phyloP scores from a whole-genome alignment of 1,140 invertebrate species.

The Saccostrea cuccullata region DNA sequence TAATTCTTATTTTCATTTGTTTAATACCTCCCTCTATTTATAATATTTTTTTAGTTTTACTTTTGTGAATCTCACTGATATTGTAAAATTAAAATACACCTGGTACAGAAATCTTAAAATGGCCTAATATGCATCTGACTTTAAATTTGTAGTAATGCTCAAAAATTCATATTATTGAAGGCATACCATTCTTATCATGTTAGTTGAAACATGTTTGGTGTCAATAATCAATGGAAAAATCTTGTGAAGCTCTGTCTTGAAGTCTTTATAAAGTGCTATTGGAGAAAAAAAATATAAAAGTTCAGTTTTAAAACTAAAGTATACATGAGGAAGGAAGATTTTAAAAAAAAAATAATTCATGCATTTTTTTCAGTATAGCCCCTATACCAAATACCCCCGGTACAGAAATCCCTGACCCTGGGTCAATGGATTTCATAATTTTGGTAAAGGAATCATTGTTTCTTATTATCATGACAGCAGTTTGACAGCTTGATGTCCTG shows the following conservation, averaged over 20 bases:
- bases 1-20: too few relatives aligned
- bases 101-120: background rate
- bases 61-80: background rate
- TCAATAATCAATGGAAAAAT: conserved; percentile 86
- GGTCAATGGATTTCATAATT: too few relatives aligned
- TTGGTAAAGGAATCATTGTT: too few relatives aligned
- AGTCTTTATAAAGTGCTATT: conserved; percentile 82
- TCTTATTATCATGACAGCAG: too few relatives aligned
- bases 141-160: background rate
- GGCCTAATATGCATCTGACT: background rate
- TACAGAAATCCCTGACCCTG: background rate
- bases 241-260: conserved; percentile 83
- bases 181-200: conserved; percentile 70
- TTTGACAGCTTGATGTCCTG: conserved; percentile 50
- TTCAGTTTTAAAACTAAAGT: background rate
- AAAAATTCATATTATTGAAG: background rate
- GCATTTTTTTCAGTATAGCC: too few relatives aligned
- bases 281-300: conserved; percentile 49
- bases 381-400: too few relatives aligned
- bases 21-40: too few relatives aligned
- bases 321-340: too few relatives aligned
- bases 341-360: too few relatives aligned
- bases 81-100: background rate
- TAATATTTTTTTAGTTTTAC: too few relatives aligned
- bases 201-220: conserved; percentile 85